Evolutionary conservation across 2,797 vertebrate species (phyloP).

Genomic region (Sebastes iracundus): DNA sequence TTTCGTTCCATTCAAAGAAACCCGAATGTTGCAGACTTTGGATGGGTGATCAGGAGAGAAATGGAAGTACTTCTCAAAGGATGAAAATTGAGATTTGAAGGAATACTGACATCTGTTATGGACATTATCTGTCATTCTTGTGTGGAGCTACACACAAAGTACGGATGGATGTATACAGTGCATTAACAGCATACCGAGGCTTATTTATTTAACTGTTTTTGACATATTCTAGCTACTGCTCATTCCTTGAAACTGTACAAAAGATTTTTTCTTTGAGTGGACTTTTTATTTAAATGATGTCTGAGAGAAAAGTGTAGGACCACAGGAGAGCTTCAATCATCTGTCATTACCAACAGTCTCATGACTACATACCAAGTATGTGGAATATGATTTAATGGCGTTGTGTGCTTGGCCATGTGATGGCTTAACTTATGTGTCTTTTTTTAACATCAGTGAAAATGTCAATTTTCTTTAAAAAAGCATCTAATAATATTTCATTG

Average conservation of each 20-base stretch:
- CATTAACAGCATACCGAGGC: background rate
- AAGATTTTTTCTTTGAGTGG: background rate
- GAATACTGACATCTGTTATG: background rate
- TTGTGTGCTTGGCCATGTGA: background rate
- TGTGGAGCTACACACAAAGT: background rate
- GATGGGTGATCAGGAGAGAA: background rate
- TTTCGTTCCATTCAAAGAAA: background rate
- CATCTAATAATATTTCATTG: too few species aligned
- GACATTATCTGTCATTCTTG: background rate
- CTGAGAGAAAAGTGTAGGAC: slow-evolving; percentile 9
- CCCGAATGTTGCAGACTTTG: background rate
- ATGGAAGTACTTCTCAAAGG: background rate
- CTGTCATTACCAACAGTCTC: slow-evolving; percentile 46
- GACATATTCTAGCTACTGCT: background rate
- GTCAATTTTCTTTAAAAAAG: background rate
- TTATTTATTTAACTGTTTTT: background rate
- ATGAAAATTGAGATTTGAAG: background rate
- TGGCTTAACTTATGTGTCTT: background rate
- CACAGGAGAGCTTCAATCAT: slow-evolving; percentile 33
- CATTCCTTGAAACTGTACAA: background rate
- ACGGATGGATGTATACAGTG: background rate
- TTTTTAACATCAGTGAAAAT: background rate
- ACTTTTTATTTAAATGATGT: slow-evolving; percentile 23
- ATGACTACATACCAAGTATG: slow-evolving; percentile 64
- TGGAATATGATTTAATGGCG: slow-evolving; percentile 11